A percentile compares a stretch with the other conserved stretches of the same genome.
Evolutionary conservation across 2,797 vertebrate genomes (phyloP).

Genomic region (Muraenolepis orangiensis): DNA sequence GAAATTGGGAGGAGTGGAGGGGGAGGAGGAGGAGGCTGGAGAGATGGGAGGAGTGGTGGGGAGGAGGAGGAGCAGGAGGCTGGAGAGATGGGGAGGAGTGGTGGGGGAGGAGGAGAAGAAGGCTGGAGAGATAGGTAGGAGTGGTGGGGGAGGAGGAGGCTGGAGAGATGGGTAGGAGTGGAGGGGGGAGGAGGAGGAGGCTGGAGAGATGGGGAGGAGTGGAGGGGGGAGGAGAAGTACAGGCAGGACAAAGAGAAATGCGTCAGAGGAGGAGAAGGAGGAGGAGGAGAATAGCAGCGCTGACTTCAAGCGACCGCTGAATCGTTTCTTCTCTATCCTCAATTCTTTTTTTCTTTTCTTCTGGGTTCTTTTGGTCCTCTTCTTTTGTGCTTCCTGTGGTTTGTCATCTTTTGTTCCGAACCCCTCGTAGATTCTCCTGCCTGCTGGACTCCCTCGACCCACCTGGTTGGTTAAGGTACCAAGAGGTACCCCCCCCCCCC

Average conservation of each 20-base stretch:
- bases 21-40: neutral
- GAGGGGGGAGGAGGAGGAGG: no score
- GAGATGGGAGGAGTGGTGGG: slow-evolving; percentile 24
- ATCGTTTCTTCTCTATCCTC: slow-evolving; percentile 44
- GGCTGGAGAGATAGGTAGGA: slow-evolving; percentile 16
- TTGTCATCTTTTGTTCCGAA: slow-evolving; percentile 37
- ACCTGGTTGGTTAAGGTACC: slow-evolving; percentile 44
- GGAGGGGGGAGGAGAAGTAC: slow-evolving; percentile 24
- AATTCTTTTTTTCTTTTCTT: slow-evolving; percentile 4
- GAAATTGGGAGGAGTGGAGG: neutral
- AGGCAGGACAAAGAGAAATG: slow-evolving; percentile 73
- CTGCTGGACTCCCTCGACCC: neutral
- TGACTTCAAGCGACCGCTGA: slow-evolving; percentile 51
- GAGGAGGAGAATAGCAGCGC: slow-evolving; percentile 48
- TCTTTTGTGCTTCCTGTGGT: slow-evolving; percentile 4
- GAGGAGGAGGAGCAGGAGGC: slow-evolving; percentile 28
- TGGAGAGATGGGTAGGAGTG: neutral
- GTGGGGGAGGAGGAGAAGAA: neutral
- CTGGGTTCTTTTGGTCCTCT: slow-evolving; percentile 24
- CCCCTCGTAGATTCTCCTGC: slow-evolving; percentile 24
- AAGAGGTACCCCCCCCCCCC: slow-evolving; percentile 27
- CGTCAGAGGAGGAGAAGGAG: slow-evolving; percentile 53
- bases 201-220: no score
- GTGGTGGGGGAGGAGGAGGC: slow-evolving; percentile 27
- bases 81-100: neutral